These are phyloP conservation scores for Drosophila lacertosa DNA, from an alignment of 1,140 invertebrate species.

Conservation along the genomic window DNA sequence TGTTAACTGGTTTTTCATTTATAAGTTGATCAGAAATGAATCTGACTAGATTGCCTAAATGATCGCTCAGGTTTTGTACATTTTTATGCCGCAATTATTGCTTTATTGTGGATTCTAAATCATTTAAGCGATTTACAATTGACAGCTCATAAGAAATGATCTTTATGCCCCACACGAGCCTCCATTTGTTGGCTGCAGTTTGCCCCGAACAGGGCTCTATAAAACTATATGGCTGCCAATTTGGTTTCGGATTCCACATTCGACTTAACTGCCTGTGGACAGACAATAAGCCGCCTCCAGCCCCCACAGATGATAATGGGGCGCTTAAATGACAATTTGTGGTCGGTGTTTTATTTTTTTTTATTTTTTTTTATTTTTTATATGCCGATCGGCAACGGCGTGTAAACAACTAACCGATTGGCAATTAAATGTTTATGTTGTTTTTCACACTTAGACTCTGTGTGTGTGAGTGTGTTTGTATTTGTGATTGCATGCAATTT, in stretches of 20 bases:
- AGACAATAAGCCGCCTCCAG: conserved; percentile 7
- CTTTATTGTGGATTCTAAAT: conserved; percentile 31
- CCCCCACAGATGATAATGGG: conserved; percentile 14
- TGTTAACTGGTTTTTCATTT: too few relatives aligned
- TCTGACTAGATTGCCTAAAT: not conserved
- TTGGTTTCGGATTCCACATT: conserved; percentile 25
- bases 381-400: conserved; percentile 26
- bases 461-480: conserved; percentile 62
- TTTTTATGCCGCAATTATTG: conserved; percentile 9
- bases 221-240: conserved; percentile 48
- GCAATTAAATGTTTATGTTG: conserved; percentile 71
- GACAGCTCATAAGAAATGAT: conserved; percentile 29
- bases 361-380: too few relatives aligned
- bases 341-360: too few relatives aligned
- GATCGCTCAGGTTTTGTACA: not conserved
- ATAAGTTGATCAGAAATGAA: too few relatives aligned
- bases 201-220: conserved; percentile 20
- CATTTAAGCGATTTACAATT: conserved; percentile 4
- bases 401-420: conserved; percentile 53
- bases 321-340: conserved; percentile 46
- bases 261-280: conserved; percentile 13
- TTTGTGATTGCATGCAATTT: conserved; percentile 56
- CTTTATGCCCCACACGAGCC: conserved; percentile 15
- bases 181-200: not conserved
- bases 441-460: conserved; percentile 70